Percentiles rank a stretch among this genome's conserved stretches.
Evolutionary conservation across 2,113 vertebrate species (phyloP).

Genomic region (Elaphurus davidianus): DNA sequence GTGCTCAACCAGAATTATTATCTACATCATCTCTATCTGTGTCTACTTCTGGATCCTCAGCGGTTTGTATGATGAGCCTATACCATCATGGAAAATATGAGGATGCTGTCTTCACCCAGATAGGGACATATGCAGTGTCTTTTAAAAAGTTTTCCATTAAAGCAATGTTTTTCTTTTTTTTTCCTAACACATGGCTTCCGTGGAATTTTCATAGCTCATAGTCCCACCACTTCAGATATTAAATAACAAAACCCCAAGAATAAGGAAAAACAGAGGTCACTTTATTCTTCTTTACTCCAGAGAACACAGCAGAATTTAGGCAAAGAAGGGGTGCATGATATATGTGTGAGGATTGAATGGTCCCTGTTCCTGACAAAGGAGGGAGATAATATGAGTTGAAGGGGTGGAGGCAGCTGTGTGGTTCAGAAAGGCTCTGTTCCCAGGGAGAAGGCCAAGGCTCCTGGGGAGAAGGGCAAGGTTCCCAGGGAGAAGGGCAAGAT

Average conservation of each 20-base stretch:
- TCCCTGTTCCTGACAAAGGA: background rate
- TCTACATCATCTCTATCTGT: background rate
- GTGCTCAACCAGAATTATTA: background rate
- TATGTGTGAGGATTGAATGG: background rate
- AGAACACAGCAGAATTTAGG: background rate
- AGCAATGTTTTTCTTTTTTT: background rate
- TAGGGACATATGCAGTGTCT: background rate
- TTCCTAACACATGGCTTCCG: background rate
- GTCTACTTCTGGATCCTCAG: background rate
- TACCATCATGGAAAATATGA: background rate
- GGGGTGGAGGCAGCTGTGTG: background rate
- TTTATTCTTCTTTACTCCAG: background rate
- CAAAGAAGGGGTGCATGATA: background rate
- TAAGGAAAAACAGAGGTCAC: background rate
- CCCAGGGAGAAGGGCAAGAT: background rate
- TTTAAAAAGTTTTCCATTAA: background rate
- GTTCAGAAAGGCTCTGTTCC: background rate
- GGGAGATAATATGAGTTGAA: background rate
- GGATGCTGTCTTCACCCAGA: background rate
- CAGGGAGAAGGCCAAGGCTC: background rate
- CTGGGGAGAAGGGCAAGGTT: background rate
- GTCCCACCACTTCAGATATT: background rate
- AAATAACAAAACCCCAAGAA: background rate
- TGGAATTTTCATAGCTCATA: background rate
- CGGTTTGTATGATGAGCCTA: background rate